Conservation (phyloP, 2,113 vertebrate species). For the Dendrocopos noguchii region DNA sequence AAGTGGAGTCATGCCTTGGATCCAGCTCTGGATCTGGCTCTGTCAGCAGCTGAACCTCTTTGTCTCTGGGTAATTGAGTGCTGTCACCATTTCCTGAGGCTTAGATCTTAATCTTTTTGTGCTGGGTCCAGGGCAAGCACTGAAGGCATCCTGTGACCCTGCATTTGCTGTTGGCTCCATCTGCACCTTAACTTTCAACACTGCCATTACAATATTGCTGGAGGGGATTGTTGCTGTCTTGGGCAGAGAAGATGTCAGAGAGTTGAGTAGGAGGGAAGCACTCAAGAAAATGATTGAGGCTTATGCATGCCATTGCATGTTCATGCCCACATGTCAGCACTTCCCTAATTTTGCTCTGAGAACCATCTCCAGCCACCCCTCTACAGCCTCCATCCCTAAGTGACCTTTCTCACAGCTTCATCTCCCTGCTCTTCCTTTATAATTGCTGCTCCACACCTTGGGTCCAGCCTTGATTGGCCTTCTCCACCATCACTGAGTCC, state of each 20-base stretch:
- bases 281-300: not conserved
- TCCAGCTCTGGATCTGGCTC: not conserved
- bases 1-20: not conserved
- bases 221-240: not conserved
- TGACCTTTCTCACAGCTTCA: not conserved
- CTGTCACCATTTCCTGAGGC: not conserved
- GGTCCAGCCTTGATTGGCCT: not conserved
- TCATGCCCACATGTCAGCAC: fast-evolving
- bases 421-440: fast-evolving
- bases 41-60: not conserved
- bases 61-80: not conserved
- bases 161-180: not conserved
- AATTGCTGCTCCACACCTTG: not conserved
- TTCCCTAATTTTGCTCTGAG: not conserved
- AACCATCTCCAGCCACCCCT: not conserved
- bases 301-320: not conserved
- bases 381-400: not conserved
- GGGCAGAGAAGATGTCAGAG: not conserved
- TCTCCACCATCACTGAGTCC: not conserved
- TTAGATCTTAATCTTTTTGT: not conserved
- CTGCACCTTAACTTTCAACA: not conserved
- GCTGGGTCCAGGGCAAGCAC: not conserved
- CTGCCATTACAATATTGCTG: not conserved
- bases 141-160: not conserved
- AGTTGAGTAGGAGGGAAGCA: not conserved